phyloP scores from a whole-genome alignment of 2,888 invertebrate species.

The Oxyscelio sp. region DNA sequence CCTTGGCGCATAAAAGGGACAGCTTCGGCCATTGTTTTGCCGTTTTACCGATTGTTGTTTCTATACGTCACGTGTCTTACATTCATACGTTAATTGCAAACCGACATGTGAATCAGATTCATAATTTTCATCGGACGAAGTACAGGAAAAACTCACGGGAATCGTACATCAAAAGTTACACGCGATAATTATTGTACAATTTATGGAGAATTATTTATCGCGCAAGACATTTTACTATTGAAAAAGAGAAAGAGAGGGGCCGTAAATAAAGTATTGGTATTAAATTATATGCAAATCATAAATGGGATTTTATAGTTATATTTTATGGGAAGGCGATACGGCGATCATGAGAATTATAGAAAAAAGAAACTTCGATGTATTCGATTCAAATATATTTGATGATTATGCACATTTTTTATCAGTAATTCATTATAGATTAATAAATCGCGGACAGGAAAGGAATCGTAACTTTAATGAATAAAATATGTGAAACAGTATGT shows the following conservation, averaged over 20 bases:
- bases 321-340: not conserved
- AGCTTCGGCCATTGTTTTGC: slow-evolving; percentile 78
- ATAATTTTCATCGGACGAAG: slow-evolving; percentile 37
- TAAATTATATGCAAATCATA: slow-evolving; percentile 10
- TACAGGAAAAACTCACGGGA: not conserved
- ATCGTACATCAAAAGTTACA: slow-evolving; percentile 9
- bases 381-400: not conserved
- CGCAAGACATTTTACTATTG: not conserved
- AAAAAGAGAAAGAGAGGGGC: not conserved
- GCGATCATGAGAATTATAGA: not conserved
- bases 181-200: slow-evolving; percentile 12
- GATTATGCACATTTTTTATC: not conserved
- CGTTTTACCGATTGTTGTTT: slow-evolving; percentile 76
- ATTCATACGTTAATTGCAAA: slow-evolving; percentile 64
- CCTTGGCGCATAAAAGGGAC: slow-evolving; percentile 64
- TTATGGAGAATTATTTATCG: slow-evolving; percentile 2
- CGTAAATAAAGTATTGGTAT: slow-evolving; percentile 22
- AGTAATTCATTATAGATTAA: not conserved
- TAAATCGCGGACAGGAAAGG: no score
- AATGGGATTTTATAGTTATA: not conserved
- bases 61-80: slow-evolving; percentile 72
- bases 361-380: not conserved
- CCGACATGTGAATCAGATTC: slow-evolving; percentile 72
- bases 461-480: no score
- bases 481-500: no score